phyloP scores from a whole-genome alignment of 92 coral and sea anemone species.

The Zoanthus gigantus region DNA sequence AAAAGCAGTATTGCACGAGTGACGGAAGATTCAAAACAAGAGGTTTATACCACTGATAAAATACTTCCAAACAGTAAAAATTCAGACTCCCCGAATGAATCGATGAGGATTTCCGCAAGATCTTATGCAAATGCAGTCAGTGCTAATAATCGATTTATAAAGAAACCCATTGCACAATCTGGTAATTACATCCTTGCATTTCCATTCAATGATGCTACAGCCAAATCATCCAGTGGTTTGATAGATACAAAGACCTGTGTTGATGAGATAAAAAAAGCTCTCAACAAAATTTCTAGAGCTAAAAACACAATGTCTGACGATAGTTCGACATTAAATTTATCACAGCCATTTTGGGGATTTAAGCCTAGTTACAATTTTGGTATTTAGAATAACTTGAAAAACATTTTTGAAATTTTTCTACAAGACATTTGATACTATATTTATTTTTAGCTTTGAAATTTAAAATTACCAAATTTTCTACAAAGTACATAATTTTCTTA shows the following conservation, averaged over 20 bases:
- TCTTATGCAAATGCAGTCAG: slow-evolving; percentile 27
- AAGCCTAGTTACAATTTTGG: slow-evolving; percentile 50
- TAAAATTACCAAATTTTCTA: no score
- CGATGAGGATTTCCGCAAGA: slow-evolving; percentile 11
- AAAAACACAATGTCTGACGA: slow-evolving; percentile 20
- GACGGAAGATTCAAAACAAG: background rate
- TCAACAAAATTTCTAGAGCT: slow-evolving; percentile 46
- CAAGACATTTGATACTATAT: no score
- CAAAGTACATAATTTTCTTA: no score
- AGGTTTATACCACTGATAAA: background rate
- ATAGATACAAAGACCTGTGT: slow-evolving; percentile 69
- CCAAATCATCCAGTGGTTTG: slow-evolving; percentile 56
- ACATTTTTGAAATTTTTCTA: background rate
- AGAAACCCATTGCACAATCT: slow-evolving; percentile 52
- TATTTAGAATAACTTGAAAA: background rate
- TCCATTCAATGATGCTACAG: slow-evolving; percentile 80
- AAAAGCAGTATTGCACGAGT: background rate
- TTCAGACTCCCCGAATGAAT: background rate
- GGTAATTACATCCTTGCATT: slow-evolving; percentile 81
- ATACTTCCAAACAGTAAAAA: background rate
- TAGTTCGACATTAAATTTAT: slow-evolving; percentile 56
- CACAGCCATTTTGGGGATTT: slow-evolving; percentile 86
- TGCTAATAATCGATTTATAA: slow-evolving; percentile 35
- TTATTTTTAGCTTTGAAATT: no score
- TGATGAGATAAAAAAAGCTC: slow-evolving; percentile 76